Evolutionary conservation across 2,888 invertebrate species (phyloP), one percentile per base, ranked within the genome.

Genomic region (Encarsia formosa): DNA sequence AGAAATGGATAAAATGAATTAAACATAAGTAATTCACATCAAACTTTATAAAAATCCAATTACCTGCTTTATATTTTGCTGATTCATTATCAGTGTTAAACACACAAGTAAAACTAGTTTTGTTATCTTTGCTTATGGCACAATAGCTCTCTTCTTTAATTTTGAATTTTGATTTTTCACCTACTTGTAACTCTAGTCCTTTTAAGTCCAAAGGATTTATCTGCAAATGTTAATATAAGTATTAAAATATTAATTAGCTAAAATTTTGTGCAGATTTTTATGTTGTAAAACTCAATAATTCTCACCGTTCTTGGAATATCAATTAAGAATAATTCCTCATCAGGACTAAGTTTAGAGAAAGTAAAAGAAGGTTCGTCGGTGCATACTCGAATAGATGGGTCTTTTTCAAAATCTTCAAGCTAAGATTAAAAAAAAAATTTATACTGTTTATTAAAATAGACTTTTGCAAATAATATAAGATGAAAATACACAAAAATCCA

Each of bases 311-410:
- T 49, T 31, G 61, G 61, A 44, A 61, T 55, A 35, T 61, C 58
- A 35, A 61, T 19, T 11, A 61, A n/a, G 44, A 54, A 61, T 15
- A 61, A 29, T 57, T 61, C 60, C 26, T 61, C 61, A 40, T 58
- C 52, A 24, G 50, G 47, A 37, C 26, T 31, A n/a, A 59, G 16
- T 2, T 60, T 52, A n/a, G 51, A 47, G 5, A 58, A 39, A 13
- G 8, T 19, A 31, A 57, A 58, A 32, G 57, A 57, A 35, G 55
- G 43, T 29, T 49, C n/a, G 18, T 52, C 19, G 15, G 11, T 16
- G 26, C 15, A 22, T 40, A 37, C 24, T 9, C 20, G 29, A 38
- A 61, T 44, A 2, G 15, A 39, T 49, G 57, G 52, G 26, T 46
- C 43, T 19, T 50, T 8, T 11, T 42, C 18, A 26, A 61, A 50